Evolutionary conservation across 2,888 invertebrate species (phyloP), one percentile per base, ranked within the genome.

Genomic region (Agrotis puta): DNA sequence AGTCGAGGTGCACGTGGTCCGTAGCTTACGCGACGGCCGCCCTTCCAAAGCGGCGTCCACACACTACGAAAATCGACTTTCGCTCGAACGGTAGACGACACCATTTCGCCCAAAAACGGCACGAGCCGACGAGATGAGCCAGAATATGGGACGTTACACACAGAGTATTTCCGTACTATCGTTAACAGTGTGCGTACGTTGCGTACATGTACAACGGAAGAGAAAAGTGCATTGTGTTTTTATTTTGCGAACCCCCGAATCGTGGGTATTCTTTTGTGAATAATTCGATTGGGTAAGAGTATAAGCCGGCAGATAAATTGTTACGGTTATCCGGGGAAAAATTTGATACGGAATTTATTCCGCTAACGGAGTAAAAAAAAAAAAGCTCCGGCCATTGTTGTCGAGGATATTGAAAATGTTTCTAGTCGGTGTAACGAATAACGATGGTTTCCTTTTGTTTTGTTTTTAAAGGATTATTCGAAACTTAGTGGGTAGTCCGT

Each of bases 21-120:
- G 92, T 92, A 94, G 94, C 95, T 94, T 95, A 95, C 94, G 92
- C 94, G 93, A 92, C 95, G 94, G 90, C 93, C 94, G 95, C 95
- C 95, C 95, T 94, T 93, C 95, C 94, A 93, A 92, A 93, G 92
- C 91, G 92, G 75, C 88, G 87, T 88, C 81, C 87, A 87, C 88
- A 89, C 87, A 90, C 89, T 91, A 91, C 92, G 91, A 95, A 94
- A 93, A 92, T 91, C 90, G 91, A 94, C 95, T 95, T 94, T 95
- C 94, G 87, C 92, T 88, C 92, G 87, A 87, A 83, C 88, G 88
- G 77, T 86, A 87, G 88, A 94, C 89, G 93, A 91, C 86, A 89
- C 87, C 87, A 92, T 92, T 94, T 95, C 91, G 92, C 88, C 89
- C 91, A 90, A 88, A 90, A 89, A 84, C 87, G 83, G 80, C 75